These are phyloP conservation scores for Tenodera sinensis DNA, from an alignment of 2,888 invertebrate species.

Conservation along the genomic window DNA sequence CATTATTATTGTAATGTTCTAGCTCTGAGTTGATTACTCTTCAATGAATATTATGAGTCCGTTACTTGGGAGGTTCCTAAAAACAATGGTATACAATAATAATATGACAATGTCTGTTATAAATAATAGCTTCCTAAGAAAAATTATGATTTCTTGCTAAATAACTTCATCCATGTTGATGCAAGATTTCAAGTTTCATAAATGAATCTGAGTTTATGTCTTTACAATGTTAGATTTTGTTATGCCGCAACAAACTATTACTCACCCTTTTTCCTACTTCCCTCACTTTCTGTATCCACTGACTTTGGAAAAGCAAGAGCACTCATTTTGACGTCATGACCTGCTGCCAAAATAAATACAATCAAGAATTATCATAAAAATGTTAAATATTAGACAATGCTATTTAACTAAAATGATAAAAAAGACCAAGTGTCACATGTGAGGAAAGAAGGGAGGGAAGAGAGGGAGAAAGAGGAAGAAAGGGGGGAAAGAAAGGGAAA, in stretches of 20 bases:
- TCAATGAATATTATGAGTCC: too few species aligned
- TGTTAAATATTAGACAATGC: not conserved
- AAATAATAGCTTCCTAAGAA: too few species aligned
- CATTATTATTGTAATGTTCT: too few species aligned
- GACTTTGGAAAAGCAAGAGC: constrained; percentile 53
- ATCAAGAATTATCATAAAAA: constrained; percentile 1
- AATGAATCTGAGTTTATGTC: not conserved
- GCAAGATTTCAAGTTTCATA: not conserved
- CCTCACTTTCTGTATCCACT: constrained; percentile 53
- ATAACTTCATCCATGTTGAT: not conserved
- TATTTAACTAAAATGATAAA: not conserved
- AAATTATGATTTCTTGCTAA: too few species aligned
- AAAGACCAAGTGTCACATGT: not conserved
- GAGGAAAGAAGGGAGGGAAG: too few species aligned
- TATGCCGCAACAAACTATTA: constrained; percentile 14
- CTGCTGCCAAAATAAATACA: constrained; percentile 43
- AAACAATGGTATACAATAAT: too few species aligned
- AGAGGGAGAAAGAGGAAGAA: too few species aligned
- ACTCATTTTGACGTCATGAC: constrained; percentile 54
- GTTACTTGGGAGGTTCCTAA: too few species aligned
- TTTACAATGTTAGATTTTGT: not conserved
- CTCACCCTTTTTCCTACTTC: constrained; percentile 53
- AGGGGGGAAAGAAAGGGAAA: too few species aligned
- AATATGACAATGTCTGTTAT: too few species aligned
- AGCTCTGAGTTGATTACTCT: too few species aligned